These are phyloP conservation scores for Myocastor coypus DNA, from an alignment of 2,113 vertebrate genomes.

Conservation along the genomic window DNA sequence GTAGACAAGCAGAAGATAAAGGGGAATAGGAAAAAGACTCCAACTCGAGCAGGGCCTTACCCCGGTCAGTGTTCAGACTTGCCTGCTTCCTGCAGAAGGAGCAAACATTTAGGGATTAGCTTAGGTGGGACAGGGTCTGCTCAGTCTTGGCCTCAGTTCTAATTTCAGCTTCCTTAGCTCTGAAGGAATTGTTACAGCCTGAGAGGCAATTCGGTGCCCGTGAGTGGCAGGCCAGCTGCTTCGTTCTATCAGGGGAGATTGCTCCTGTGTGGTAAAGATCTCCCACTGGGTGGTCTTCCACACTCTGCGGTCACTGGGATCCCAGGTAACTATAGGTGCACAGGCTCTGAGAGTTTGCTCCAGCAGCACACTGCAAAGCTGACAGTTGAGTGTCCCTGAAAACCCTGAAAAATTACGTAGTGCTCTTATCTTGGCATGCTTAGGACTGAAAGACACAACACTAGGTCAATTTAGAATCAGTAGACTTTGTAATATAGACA, in stretches of 20 bases:
- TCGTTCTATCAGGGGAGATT: background rate
- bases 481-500: background rate
- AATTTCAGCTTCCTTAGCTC: background rate
- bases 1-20: background rate
- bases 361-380: background rate
- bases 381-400: background rate
- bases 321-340: background rate
- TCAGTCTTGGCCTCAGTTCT: background rate
- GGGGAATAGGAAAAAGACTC: background rate
- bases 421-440: background rate
- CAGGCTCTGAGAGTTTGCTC: background rate
- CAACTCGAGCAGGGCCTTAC: background rate
- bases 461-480: background rate
- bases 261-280: background rate
- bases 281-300: background rate
- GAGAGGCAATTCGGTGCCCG: background rate
- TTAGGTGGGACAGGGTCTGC: background rate
- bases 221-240: background rate
- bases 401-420: background rate
- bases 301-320: background rate
- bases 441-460: background rate
- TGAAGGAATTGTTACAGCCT: background rate
- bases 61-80: background rate
- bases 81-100: background rate
- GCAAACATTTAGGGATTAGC: background rate